Evolutionary conservation across 2,888 invertebrate genomes (phyloP), one percentile per base, ranked within the genome.

Genomic region (Plebejus anna): DNA sequence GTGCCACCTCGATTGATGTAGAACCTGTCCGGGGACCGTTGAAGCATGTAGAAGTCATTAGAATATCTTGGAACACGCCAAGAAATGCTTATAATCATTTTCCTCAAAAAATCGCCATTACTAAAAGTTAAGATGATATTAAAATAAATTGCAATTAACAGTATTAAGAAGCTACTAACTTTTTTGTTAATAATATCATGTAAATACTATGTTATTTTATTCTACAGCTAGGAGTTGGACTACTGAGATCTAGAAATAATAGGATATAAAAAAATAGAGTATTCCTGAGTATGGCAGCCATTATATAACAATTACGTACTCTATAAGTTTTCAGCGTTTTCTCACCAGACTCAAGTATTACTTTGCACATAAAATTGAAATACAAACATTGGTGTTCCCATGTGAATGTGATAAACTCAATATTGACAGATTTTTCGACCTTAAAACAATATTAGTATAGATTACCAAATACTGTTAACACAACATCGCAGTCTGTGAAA

Each of bases 401-500:
- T 51, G 72, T 47, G 72, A 72, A 47, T 72, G 42, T 47, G 47
- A 42, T 72, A 47, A 72, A 47, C 42, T 55, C 51, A 73, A 73
- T 73, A 73, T 73, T 73, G 73, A 73, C 73, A 73, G 28, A 51
- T 51, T 73, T 72, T 73, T 73, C 32, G 55, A 73, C 73, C 73
- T 73, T 28, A 73, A 73, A 55, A 73, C 47, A 73, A 32, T 73
- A 55, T 73, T 73, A 73, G 73, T 73, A 51, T 32, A 73, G 72
- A 72, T 72, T 55, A 73, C 51, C 73, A 73, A 75, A 83, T 76
- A 72, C 72, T 76, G 76, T 76, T 76, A 72, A 72, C 76, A 76
- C 61, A 77, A 75, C 61, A 51, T 75, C 55, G 72, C 61, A 75
- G 42, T 75, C 59, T 77, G 76, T 76, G 72, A 72, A 73, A 72